Conservation (phyloP, 2,888 invertebrate genomes). For the Parasteatoda lunata region DNA sequence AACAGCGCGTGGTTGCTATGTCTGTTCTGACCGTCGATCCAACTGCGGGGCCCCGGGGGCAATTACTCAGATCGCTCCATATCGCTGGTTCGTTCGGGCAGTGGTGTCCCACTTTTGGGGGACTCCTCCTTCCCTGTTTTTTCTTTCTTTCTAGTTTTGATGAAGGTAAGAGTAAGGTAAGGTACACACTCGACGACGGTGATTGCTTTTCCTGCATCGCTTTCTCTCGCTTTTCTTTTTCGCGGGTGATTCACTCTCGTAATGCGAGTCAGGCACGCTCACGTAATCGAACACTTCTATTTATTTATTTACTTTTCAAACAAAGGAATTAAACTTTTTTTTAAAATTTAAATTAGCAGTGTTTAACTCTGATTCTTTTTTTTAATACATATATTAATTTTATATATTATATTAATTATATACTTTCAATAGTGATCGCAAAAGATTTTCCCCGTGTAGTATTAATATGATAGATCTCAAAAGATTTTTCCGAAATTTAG, state of each 20-base stretch:
- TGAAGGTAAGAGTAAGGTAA: conserved; percentile 10
- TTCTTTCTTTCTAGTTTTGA: neutral
- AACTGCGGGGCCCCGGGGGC: conserved; percentile 22
- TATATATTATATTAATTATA: too few species aligned
- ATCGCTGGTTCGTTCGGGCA: conserved; percentile 63
- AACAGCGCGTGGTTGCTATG: conserved; percentile 25
- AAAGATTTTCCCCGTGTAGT: too few species aligned
- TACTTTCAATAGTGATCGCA: too few species aligned
- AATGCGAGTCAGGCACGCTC: neutral
- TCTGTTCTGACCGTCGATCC: conserved; percentile 27
- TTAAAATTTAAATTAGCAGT: too few species aligned
- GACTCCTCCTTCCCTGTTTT: conserved; percentile 41
- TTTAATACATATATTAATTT: too few species aligned
- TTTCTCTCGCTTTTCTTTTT: conserved; percentile 23
- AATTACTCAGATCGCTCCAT: conserved; percentile 63
- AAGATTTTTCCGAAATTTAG: too few species aligned
- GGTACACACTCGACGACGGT: conserved; percentile 13
- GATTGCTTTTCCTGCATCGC: conserved; percentile 46
- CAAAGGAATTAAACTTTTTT: too few species aligned
- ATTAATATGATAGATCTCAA: too few species aligned
- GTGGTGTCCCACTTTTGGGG: conserved; percentile 61
- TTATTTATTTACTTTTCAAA: too few species aligned
- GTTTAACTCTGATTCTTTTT: too few species aligned
- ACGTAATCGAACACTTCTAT: too few species aligned
- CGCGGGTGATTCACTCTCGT: neutral